Conservation (phyloP, 92 coral and sea anemone species). For the Montipora capitata region DNA sequence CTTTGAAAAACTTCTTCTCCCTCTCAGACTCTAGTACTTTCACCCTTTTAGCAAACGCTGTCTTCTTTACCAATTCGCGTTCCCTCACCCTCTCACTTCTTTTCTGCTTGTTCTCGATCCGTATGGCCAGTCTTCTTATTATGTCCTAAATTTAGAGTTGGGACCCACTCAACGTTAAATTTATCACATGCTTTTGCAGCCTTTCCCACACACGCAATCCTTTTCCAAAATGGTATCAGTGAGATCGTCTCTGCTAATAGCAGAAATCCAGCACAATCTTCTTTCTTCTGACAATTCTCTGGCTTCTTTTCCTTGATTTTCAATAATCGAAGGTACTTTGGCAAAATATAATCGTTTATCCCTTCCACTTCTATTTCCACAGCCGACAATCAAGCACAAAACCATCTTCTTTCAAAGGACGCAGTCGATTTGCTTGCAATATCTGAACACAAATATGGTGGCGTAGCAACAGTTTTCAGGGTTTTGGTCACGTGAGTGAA, state of each 20-base stretch:
- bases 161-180: slow-evolving; percentile 1
- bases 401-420: slow-evolving; percentile 7
- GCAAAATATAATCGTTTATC: slow-evolving; percentile 19
- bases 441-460: not conserved
- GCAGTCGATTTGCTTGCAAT: not conserved
- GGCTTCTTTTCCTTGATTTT: not conserved
- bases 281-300: not conserved
- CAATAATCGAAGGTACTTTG: slow-evolving; percentile 14
- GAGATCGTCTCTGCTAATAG: not conserved
- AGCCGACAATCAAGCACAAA: slow-evolving; percentile 25
- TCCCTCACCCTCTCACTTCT: too few relatives aligned
- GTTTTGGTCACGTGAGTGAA: slow-evolving; percentile 6
- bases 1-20: not conserved
- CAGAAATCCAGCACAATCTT: too few relatives aligned
- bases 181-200: not conserved
- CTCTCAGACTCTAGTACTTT: not conserved
- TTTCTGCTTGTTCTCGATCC: not conserved
- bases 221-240: not conserved
- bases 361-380: slow-evolving; percentile 10
- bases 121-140: not conserved
- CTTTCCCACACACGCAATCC: too few relatives aligned
- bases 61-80: too few relatives aligned
- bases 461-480: too few relatives aligned
- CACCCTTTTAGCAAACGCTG: not conserved
- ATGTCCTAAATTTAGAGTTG: slow-evolving; percentile 20